A percentile compares a stretch with the other conserved stretches of the same genome.
Conservation (phyloP, 2,113 vertebrate species). For the Elaphurus davidianus region DNA sequence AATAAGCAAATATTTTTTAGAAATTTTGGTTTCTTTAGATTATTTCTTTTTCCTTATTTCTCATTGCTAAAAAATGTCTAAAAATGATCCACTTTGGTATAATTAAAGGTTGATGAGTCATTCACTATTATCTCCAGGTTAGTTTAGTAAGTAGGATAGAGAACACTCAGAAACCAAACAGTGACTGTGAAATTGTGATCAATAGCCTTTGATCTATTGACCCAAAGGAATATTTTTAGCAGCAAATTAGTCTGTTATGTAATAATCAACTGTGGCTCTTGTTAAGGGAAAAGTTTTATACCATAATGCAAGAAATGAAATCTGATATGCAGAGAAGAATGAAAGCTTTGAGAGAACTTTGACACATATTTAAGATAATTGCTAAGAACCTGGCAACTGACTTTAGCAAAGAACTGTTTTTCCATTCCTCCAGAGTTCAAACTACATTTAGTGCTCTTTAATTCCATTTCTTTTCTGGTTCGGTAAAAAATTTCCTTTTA, state of each 20-base stretch:
- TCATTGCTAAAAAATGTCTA: conserved; percentile 19
- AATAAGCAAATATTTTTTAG: background rate
- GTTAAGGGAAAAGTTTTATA: background rate
- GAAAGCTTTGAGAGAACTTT: background rate
- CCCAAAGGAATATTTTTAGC: background rate
- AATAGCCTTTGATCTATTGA: background rate
- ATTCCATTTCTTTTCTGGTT: conserved; percentile 8
- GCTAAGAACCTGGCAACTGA: background rate
- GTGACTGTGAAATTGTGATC: background rate
- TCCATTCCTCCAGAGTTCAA: background rate
- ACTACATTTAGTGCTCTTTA: background rate
- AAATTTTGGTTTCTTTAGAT: background rate
- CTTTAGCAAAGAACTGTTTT: background rate
- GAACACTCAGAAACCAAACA: background rate
- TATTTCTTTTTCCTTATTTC: background rate
- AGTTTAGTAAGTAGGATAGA: background rate
- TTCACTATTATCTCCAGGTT: background rate
- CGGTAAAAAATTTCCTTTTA: background rate
- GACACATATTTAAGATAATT: background rate
- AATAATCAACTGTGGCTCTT: background rate
- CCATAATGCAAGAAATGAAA: background rate
- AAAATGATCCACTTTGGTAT: background rate
- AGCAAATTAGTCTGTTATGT: background rate
- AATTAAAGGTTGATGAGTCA: background rate
- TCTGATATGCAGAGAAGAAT: background rate